Evolutionary conservation across 1,140 invertebrate species (phyloP).

Genomic region (Agrypnia vestita): DNA sequence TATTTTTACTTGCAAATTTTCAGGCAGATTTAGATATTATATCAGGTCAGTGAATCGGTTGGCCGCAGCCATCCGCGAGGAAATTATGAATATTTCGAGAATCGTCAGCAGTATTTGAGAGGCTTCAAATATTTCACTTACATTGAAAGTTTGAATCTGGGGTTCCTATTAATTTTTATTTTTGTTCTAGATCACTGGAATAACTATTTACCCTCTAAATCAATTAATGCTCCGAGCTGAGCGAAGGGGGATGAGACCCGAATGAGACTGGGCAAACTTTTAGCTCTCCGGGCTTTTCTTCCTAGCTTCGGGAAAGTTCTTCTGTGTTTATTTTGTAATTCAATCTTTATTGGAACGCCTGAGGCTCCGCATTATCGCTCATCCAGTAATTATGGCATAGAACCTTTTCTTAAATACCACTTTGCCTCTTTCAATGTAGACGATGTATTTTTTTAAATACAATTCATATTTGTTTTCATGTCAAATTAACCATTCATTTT

Average conservation of each 20-base stretch:
- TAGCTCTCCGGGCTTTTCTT: not conserved
- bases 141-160: too few species aligned
- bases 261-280: slow-evolving; percentile 2
- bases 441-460: too few species aligned
- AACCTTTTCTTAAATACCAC: not conserved
- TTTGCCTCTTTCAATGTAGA: too few species aligned
- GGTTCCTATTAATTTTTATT: not conserved
- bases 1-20: too few species aligned
- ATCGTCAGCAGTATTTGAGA: too few species aligned
- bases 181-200: not conserved
- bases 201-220: slow-evolving; percentile 13
- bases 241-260: not conserved
- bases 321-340: slow-evolving; percentile 56
- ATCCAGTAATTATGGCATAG: not conserved
- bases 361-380: slow-evolving; percentile 29
- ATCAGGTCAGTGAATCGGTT: too few species aligned
- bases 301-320: not conserved
- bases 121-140: too few species aligned
- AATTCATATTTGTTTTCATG: too few species aligned
- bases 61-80: too few species aligned
- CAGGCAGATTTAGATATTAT: too few species aligned
- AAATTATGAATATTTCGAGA: too few species aligned
- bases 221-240: slow-evolving; percentile 1
- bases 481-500: too few species aligned
- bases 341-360: slow-evolving; percentile 54